These are phyloP conservation scores for Orius laevigatus DNA, from an alignment of 1,140 invertebrate genomes.

Conservation along the genomic window DNA sequence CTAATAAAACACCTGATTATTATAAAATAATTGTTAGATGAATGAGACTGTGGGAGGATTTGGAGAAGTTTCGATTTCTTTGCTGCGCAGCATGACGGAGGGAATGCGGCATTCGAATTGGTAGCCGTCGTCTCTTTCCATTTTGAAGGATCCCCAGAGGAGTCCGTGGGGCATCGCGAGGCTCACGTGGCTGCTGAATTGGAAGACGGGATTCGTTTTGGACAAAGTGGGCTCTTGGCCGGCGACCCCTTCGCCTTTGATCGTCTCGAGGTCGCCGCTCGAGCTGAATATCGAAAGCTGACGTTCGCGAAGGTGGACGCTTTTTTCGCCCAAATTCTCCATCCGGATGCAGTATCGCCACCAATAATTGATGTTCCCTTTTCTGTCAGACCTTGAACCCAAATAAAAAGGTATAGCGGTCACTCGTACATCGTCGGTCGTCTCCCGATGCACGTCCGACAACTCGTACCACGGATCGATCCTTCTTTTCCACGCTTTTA, in stretches of 20 bases:
- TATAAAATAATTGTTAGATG: too few relatives aligned
- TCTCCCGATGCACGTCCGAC: slow-evolving; percentile 93
- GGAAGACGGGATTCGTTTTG: slow-evolving; percentile 76
- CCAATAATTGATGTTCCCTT: slow-evolving; percentile 71
- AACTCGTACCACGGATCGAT: slow-evolving; percentile 93
- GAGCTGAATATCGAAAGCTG: slow-evolving; percentile 93
- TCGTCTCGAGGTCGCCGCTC: slow-evolving; percentile 87
- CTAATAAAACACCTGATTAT: too few relatives aligned
- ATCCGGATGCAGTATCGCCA: slow-evolving; percentile 91
- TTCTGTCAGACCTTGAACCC: slow-evolving; percentile 68
- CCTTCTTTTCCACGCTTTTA: slow-evolving; percentile 78
- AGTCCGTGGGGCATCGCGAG: slow-evolving; percentile 92
- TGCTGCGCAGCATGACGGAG: slow-evolving; percentile 87
- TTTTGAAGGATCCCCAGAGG: slow-evolving; percentile 94
- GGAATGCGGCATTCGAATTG: slow-evolving; percentile 91
- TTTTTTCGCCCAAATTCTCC: slow-evolving; percentile 77
- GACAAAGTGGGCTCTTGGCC: slow-evolving; percentile 88
- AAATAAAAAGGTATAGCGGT: slow-evolving; percentile 97
- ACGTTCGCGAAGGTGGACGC: slow-evolving; percentile 79
- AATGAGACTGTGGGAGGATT: too few relatives aligned
- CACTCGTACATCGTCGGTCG: slow-evolving; percentile 82
- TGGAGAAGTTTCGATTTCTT: slow-evolving; percentile 39
- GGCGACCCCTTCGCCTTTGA: slow-evolving; percentile 80
- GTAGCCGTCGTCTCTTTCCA: slow-evolving; percentile 89
- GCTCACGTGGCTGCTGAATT: slow-evolving; percentile 91